Conservation (phyloP, 2,797 vertebrate genomes). For the Molossus alvarezi region DNA sequence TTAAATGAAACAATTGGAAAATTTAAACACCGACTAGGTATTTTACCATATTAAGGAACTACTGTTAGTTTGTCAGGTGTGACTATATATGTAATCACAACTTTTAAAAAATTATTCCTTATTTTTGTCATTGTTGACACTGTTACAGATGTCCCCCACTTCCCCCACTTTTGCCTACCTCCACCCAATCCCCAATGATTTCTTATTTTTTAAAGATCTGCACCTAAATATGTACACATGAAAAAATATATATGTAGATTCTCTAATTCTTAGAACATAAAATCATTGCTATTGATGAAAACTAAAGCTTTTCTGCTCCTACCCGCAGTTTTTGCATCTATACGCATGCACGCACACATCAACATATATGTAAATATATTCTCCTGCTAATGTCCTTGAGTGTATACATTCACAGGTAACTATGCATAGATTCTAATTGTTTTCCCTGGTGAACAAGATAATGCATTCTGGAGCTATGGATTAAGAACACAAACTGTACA, state of each 20-base stretch:
- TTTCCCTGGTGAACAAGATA: constrained; percentile 84
- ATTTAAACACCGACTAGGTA: not conserved
- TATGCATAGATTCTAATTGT: constrained; percentile 79
- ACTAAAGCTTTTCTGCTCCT: constrained; percentile 67
- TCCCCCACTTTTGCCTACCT: not conserved
- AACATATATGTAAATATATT: not conserved
- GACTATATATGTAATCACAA: not conserved
- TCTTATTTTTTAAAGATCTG: not conserved
- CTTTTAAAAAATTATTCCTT: not conserved
- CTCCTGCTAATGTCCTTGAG: not conserved
- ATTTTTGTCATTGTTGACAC: not conserved
- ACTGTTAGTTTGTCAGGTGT: not conserved
- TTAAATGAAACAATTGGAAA: not conserved
- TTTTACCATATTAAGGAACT: not conserved
- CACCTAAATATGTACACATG: not conserved
- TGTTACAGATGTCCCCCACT: not conserved
- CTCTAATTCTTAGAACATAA: not conserved
- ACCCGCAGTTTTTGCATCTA: not conserved
- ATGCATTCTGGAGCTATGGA: constrained; percentile 87
- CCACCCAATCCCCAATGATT: not conserved
- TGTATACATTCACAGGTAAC: constrained; percentile 35
- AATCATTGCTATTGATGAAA: not conserved
- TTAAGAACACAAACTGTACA: constrained; percentile 89
- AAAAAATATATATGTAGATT: not conserved
- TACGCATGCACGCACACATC: accelerated